phyloP scores from a whole-genome alignment of 2,113 vertebrate genomes.

The human region GRCh38 chr5:150239501-150240000 shows the following conservation, averaged over 20 bases:
- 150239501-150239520: constrained; percentile 80
- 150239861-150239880: neutral
- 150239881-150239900: neutral
- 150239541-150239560: constrained; percentile 71
- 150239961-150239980: neutral
- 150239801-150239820: constrained; percentile 58
- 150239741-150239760: constrained; percentile 95
- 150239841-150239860: constrained; percentile 72
- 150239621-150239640: constrained; percentile 82
- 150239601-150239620: constrained; percentile 83
- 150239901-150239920: neutral
- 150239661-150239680: constrained; percentile 86
- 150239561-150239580: constrained; percentile 73
- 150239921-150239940: neutral
- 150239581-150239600: constrained; percentile 82
- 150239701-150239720: constrained; percentile 96
- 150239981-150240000: neutral
- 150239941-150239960: neutral
- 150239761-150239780: constrained; percentile 90
- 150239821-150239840: constrained; percentile 80
- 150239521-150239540: constrained; percentile 84
- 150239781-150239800: constrained; percentile 87
- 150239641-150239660: constrained; percentile 81
- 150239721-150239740: constrained; percentile 97
- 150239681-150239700: constrained; percentile 90